Evolutionary conservation across 2,888 invertebrate species (phyloP).

Genomic region (Koerneria pararmatus): DNA sequence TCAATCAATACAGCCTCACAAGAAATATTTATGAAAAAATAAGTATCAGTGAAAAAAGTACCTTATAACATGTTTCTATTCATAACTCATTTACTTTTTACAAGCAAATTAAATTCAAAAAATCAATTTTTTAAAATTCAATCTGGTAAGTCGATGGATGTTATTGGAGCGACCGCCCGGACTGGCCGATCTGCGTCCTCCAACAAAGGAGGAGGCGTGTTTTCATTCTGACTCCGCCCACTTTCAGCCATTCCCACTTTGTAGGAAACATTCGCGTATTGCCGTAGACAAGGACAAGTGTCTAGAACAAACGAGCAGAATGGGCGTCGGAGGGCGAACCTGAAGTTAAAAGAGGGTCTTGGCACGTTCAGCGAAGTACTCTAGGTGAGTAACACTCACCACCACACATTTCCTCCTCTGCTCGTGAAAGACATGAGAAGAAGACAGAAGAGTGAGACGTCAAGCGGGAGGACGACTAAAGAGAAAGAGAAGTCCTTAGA

Average conservation of each 20-base stretch:
- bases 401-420: constrained; percentile 74
- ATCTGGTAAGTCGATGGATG: constrained; percentile 38
- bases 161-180: constrained; percentile 26
- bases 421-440: constrained; percentile 91
- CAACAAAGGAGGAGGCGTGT: constrained; percentile 14
- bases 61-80: too few relatives aligned
- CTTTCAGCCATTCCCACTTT: constrained; percentile 26
- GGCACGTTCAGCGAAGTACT: too few relatives aligned
- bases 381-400: constrained; percentile 68
- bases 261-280: constrained; percentile 96
- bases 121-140: too few relatives aligned
- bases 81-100: too few relatives aligned
- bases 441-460: constrained; percentile 82
- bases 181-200: constrained; percentile 16
- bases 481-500: constrained; percentile 24
- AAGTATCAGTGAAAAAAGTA: too few relatives aligned
- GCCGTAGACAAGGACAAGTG: constrained; percentile 87
- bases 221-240: constrained; percentile 2
- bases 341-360: not conserved
- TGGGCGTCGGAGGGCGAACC: constrained; percentile 96
- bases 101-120: too few relatives aligned
- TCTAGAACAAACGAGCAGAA: constrained; percentile 93
- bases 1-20: too few relatives aligned
- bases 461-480: constrained; percentile 73
- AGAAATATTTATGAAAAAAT: too few relatives aligned